Evolutionary conservation across 2,888 invertebrate species (phyloP).

Genomic region (Caenorhabditis japonica): DNA sequence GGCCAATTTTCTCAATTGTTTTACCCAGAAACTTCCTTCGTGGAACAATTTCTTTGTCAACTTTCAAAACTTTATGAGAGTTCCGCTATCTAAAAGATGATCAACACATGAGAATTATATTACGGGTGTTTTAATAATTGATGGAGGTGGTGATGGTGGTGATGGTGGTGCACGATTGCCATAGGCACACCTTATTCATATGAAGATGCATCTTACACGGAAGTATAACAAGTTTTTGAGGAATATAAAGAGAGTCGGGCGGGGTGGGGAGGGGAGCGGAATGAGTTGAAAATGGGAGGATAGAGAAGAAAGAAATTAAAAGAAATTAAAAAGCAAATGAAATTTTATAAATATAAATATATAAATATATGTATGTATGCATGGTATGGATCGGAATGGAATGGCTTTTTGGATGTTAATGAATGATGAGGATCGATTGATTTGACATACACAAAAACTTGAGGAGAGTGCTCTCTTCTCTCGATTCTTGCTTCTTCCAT

Average conservation of each 20-base stretch:
- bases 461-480: not conserved
- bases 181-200: constrained; percentile 21
- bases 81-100: constrained; percentile 55
- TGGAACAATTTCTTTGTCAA: constrained; percentile 19
- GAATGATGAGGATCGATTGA: constrained; percentile 18
- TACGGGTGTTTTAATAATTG: constrained; percentile 10
- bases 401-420: constrained; percentile 33
- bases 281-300: constrained; percentile 3
- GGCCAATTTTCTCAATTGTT: constrained; percentile 21
- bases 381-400: no score
- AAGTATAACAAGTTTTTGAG: constrained; percentile 45
- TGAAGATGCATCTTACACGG: constrained; percentile 46
- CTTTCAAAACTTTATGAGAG: constrained; percentile 54
- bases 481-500: no score
- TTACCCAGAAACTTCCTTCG: not conserved
- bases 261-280: constrained; percentile 1
- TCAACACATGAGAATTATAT: constrained; percentile 25
- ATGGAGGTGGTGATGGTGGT: constrained; percentile 11
- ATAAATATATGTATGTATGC: no score
- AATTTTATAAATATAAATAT: no score
- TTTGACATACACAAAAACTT: constrained; percentile 38
- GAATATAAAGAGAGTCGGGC: constrained; percentile 2
- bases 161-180: constrained; percentile 15
- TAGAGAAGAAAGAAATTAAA: constrained; percentile 1
- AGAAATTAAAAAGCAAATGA: no score